Conservation (phyloP, 2,113 vertebrate species). For the Petrocephalus microphthalmus region DNA sequence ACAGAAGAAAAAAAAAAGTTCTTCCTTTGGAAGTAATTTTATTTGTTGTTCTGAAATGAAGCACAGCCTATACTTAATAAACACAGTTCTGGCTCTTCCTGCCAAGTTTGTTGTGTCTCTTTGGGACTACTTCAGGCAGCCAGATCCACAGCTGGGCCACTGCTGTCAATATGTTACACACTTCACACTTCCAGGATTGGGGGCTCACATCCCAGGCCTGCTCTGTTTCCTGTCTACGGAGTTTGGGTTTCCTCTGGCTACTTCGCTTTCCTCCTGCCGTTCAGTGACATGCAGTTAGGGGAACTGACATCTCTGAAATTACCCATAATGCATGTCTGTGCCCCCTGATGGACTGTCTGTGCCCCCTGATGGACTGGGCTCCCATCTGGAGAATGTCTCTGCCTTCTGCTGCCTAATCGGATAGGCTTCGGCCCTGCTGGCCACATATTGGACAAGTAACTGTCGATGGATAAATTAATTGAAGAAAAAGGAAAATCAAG, state of each 20-base stretch:
- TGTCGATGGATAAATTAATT: not conserved
- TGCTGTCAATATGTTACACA: not conserved
- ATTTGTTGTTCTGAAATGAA: not conserved
- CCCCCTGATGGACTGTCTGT: not conserved
- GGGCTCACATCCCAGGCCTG: not conserved
- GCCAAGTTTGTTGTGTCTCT: not conserved
- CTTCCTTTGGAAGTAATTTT: not conserved
- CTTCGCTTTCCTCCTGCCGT: too few relatives aligned
- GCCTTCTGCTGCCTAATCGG: not conserved
- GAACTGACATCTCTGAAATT: too few relatives aligned
- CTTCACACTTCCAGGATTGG: not conserved
- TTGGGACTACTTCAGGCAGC: not conserved
- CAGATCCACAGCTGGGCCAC: not conserved
- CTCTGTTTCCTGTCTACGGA: not conserved
- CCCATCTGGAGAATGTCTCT: not conserved
- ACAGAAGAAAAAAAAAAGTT: not conserved
- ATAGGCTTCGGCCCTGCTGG: not conserved
- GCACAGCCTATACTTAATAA: not conserved
- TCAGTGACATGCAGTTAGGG: too few relatives aligned
- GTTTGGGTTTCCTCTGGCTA: not conserved
- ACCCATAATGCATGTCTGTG: too few relatives aligned
- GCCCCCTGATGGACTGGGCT: not conserved
- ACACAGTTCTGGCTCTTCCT: not conserved
- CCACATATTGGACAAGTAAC: not conserved
- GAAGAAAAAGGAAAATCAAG: not conserved